Conservation (phyloP, 1,140 invertebrate species). For the Papilio polytes region DNA sequence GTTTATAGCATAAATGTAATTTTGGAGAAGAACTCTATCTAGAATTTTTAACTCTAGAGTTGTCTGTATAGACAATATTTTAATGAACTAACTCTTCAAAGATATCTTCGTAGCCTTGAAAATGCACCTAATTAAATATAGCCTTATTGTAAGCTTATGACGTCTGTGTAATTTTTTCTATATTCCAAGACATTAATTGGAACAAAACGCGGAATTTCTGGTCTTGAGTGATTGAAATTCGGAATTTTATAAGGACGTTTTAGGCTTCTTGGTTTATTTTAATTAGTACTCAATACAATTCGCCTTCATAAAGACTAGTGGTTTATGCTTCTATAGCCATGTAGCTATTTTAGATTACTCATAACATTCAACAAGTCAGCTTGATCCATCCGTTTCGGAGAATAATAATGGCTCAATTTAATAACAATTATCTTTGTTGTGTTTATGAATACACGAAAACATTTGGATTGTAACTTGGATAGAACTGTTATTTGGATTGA, state of each 20-base stretch:
- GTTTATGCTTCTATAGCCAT: not conserved
- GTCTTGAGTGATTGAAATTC: not conserved
- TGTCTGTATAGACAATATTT: too few relatives aligned
- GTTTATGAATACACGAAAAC: not conserved
- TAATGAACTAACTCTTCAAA: not conserved
- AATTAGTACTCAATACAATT: not conserved
- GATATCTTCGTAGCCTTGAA: not conserved
- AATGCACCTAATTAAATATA: not conserved
- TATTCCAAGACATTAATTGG: not conserved
- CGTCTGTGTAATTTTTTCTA: not conserved
- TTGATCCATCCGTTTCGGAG: not conserved
- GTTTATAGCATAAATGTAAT: not conserved
- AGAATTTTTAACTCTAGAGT: not conserved
- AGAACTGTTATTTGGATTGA: not conserved
- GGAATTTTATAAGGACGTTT: not conserved
- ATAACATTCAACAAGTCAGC: not conserved
- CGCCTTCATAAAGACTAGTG: not conserved
- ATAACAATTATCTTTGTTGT: not conserved
- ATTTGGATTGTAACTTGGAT: not conserved
- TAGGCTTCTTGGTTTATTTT: not conserved
- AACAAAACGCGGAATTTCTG: not conserved
- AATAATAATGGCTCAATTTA: not conserved
- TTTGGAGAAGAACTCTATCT: not conserved
- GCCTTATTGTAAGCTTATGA: not conserved
- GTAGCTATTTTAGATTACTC: not conserved